phyloP scores from a whole-genome alignment of 2,888 invertebrate genomes.

The Ametastegia equiseti region DNA sequence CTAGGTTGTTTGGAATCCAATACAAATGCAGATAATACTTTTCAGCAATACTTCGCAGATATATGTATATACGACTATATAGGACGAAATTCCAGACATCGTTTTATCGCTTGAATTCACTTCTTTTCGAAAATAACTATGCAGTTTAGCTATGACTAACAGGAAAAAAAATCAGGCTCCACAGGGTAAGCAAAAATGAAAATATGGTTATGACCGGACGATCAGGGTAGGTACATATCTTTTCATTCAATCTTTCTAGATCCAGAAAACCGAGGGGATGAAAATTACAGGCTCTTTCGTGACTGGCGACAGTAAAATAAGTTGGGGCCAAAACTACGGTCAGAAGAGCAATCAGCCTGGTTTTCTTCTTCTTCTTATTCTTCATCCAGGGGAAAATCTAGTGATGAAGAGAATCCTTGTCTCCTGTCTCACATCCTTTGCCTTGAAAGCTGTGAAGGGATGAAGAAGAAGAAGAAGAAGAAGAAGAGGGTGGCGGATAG shows the following conservation, averaged over 20 bases:
- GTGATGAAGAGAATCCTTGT: background rate
- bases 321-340: constrained; percentile 13
- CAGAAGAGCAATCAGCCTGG: constrained; percentile 11
- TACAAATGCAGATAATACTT: too few relatives aligned
- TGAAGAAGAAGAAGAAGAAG: background rate
- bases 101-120: background rate
- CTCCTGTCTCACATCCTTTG: background rate
- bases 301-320: constrained; percentile 40
- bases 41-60: too few relatives aligned
- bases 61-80: too few relatives aligned
- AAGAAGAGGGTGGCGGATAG: background rate
- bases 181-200: constrained; percentile 3
- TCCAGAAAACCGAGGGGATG: background rate
- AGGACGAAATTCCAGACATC: too few relatives aligned
- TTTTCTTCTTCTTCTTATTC: background rate
- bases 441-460: background rate
- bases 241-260: constrained; percentile 22
- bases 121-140: too few relatives aligned
- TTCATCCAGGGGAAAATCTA: background rate
- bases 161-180: background rate
- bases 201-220: constrained; percentile 15
- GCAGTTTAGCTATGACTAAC: background rate
- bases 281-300: too few relatives aligned
- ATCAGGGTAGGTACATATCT: constrained; percentile 1
- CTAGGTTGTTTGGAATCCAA: too few relatives aligned